Base-by-base conservation (phyloP, 1,140 invertebrate genomes). In the Ips nitidus region DNA sequence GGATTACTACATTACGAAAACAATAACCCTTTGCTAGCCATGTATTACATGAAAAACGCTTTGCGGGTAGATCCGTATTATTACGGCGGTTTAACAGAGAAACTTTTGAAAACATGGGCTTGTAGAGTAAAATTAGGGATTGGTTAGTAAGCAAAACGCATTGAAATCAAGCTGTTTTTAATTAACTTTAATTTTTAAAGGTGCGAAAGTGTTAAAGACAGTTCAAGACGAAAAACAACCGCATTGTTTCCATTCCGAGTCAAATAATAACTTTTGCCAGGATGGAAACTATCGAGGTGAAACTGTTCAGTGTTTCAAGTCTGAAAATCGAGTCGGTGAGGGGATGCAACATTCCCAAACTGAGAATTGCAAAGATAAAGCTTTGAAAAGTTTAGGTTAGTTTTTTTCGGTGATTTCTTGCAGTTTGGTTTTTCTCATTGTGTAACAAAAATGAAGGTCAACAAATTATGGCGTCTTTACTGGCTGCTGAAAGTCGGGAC, bases 21-120 rank as follows among this genome's bases (percentile, higher is more conserved):
- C 73, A 85, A 86, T 60, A 90, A 91, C 76, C 81, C 86, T 47
- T 84, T 86, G 38, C 86, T 88, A 8, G 89, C 90, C 1, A 82
- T 88, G 73, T 84, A 87, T 76, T 88, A 91, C 75, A 83, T 91
- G 68, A 87, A 89, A 75, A 85, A 87, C 73, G 84, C 86, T 1
- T 73, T 91, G 39, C 80, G 86, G 53, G 83, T 87, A 3, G 85
- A 90, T 64, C 82, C 84, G 0, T 76, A 80, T 42, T 85, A 84
- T 69, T 82, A 87, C 75, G 81, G 84, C 40, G 85, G 84, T 1
- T 73, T 83, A 76, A 81, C 84, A 61, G 77, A 84, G 73, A 76
- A 80, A 75, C 75, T 86, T 41, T 78, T 91, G 43, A 82, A 84
- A 69, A 84, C 83, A 8, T 85, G 90, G 79, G 83, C 84, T 7